These are phyloP conservation scores for Palythoa grandiflora DNA, from an alignment of 92 coral and sea anemone species.

Conservation along the genomic window DNA sequence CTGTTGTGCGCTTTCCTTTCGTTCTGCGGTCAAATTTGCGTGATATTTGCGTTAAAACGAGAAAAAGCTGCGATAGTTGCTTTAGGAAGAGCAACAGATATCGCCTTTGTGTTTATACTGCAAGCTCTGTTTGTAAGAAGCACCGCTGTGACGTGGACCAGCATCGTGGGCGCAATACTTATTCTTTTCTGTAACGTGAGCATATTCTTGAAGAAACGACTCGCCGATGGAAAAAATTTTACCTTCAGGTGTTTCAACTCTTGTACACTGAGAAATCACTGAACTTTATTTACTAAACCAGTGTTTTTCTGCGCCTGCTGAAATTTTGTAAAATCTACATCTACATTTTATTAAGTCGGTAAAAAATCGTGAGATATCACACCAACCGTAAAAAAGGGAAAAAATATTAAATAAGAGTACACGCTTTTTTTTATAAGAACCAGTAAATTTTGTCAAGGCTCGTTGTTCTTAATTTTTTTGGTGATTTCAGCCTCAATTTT, in stretches of 20 bases:
- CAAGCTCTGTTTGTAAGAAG: conserved; percentile 60
- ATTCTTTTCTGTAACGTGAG: conserved; percentile 68
- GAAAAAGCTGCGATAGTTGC: conserved; percentile 75
- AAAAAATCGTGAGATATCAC: no score
- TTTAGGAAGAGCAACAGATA: conserved; percentile 71
- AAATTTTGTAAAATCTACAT: no score
- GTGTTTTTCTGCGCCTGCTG: no score
- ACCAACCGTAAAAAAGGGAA: no score
- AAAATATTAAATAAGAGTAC: no score
- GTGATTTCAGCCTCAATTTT: no score
- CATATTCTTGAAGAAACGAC: conserved; percentile 59
- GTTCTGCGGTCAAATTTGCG: conserved; percentile 55
- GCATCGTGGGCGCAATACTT: conserved; percentile 73
- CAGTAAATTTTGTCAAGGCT: no score
- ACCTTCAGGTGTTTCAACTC: not conserved
- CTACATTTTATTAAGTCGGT: no score
- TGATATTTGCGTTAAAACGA: conserved; percentile 56
- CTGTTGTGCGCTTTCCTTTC: conserved; percentile 44
- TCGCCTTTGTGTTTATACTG: conserved; percentile 69
- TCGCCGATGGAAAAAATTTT: not conserved
- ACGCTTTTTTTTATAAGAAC: no score
- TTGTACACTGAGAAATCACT: not conserved
- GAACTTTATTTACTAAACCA: not conserved
- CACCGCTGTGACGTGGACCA: conserved; percentile 55
- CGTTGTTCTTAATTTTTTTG: no score